Conservation (phyloP, 2,797 vertebrate genomes). For the Decapterus maruadsi region DNA sequence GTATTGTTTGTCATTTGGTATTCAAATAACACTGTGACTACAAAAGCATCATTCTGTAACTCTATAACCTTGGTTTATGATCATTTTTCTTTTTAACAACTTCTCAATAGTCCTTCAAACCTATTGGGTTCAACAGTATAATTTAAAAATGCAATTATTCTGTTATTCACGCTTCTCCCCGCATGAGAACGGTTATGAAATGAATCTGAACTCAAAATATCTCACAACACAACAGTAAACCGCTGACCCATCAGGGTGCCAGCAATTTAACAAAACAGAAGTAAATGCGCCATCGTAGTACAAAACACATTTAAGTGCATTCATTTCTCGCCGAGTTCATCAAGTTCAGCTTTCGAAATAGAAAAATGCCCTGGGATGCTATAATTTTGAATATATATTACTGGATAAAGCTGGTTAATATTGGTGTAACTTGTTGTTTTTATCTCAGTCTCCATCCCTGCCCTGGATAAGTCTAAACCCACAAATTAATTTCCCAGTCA, state of each 20-base stretch:
- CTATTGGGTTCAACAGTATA: neutral
- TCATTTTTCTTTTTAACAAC: slow-evolving; percentile 8
- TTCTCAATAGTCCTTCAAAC: neutral
- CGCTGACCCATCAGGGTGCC: slow-evolving; percentile 10
- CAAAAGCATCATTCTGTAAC: neutral
- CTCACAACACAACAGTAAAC: neutral
- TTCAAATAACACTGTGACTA: neutral
- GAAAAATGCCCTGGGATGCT: neutral
- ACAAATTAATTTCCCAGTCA: neutral
- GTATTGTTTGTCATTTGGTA: neutral
- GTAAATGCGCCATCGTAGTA: neutral
- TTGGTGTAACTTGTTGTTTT: neutral
- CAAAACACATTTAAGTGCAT: slow-evolving; percentile 16
- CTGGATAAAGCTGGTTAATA: slow-evolving; percentile 15
- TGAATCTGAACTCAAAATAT: neutral
- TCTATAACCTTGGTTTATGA: neutral
- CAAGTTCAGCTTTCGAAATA: slow-evolving; percentile 15
- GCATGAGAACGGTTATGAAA: neutral
- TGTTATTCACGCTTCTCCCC: neutral
- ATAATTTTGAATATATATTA: slow-evolving; percentile 13
- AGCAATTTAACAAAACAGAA: slow-evolving; percentile 16
- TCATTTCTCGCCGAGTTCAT: slow-evolving; percentile 8
- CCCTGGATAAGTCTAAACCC: neutral
- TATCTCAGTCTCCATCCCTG: neutral
- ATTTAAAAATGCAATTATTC: neutral